Conservation (phyloP, 2,888 invertebrate genomes). For the Luperina testacea region DNA sequence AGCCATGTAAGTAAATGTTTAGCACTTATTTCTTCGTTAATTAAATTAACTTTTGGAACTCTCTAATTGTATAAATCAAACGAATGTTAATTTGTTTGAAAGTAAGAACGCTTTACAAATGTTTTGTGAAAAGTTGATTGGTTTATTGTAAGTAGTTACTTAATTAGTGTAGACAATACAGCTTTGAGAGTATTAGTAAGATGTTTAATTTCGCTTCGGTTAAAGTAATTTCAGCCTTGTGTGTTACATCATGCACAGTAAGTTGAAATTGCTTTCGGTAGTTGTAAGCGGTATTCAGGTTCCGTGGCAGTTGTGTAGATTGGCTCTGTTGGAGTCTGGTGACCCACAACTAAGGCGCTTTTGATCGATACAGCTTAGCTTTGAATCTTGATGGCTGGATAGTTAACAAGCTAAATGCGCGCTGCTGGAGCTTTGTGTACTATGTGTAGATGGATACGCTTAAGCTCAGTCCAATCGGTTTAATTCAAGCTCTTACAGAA, state of each 20-base stretch:
- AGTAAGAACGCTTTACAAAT: constrained; percentile 28
- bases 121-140: constrained; percentile 51
- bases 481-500: background rate
- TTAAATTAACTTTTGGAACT: constrained; percentile 55
- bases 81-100: constrained; percentile 50
- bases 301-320: constrained; percentile 43
- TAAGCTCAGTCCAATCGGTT: background rate
- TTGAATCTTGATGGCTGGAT: constrained; percentile 17
- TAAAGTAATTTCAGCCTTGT: constrained; percentile 18
- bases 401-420: constrained; percentile 38
- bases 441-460: background rate
- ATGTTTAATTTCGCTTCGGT: constrained; percentile 15
- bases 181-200: constrained; percentile 23
- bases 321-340: constrained; percentile 39
- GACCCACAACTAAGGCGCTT: constrained; percentile 22
- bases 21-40: constrained; percentile 55
- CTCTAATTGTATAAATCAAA: constrained; percentile 39
- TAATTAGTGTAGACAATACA: constrained; percentile 27
- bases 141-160: constrained; percentile 36
- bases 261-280: constrained; percentile 57
- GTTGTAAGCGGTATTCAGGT: constrained; percentile 36
- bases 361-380: constrained; percentile 39
- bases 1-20: constrained; percentile 52
- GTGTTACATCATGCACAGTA: constrained; percentile 45
- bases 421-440: background rate